Evolutionary conservation across 2,888 invertebrate species (phyloP).

Genomic region (Polylopha cassiicola): DNA sequence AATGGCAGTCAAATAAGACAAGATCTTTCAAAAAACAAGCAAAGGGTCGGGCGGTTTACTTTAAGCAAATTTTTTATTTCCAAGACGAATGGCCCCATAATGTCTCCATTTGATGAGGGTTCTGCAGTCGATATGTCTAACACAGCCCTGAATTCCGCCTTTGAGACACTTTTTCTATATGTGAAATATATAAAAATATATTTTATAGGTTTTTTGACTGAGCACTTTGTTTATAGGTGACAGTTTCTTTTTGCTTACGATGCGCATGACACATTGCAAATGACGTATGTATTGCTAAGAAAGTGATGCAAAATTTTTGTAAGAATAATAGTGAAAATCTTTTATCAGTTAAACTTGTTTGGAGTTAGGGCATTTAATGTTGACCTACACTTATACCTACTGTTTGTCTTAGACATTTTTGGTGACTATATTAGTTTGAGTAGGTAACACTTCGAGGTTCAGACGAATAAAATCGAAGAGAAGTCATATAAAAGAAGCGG

Average conservation of each 20-base stretch:
- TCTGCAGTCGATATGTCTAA: conserved; percentile 40
- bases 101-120: conserved; percentile 62
- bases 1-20: not conserved
- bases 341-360: too few species aligned
- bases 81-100: conserved; percentile 47
- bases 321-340: not conserved
- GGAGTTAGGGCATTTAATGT: too few species aligned
- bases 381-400: too few species aligned
- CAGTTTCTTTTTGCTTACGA: conserved; percentile 19
- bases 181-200: conserved; percentile 16
- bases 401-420: too few species aligned
- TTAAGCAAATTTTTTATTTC: conserved; percentile 37
- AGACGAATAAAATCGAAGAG: too few species aligned
- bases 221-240: conserved; percentile 16
- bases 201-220: conserved; percentile 18
- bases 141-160: conserved; percentile 32
- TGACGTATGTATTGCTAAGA: conserved; percentile 10
- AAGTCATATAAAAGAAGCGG: too few species aligned
- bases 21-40: conserved; percentile 17
- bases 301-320: not conserved
- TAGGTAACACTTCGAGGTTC: too few species aligned
- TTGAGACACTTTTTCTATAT: conserved; percentile 37
- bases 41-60: conserved; percentile 26
- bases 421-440: too few species aligned
- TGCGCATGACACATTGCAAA: conserved; percentile 19